phyloP scores from a whole-genome alignment of 2,797 vertebrate genomes.

The Garrulus glandarius region DNA sequence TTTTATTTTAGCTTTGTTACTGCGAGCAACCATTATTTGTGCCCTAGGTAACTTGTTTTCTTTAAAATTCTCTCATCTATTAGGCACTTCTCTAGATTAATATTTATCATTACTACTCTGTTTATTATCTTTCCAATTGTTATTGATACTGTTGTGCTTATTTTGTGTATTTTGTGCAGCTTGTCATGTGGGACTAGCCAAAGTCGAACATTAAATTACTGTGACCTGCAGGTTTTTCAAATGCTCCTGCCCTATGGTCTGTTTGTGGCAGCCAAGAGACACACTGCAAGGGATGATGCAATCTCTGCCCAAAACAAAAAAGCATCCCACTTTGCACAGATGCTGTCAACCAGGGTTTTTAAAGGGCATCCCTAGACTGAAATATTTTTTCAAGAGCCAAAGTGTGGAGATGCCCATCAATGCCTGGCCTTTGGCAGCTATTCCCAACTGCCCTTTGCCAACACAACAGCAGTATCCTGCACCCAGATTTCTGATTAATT shows the following conservation, averaged over 20 bases:
- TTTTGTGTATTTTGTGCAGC: not conserved
- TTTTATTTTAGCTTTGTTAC: not conserved
- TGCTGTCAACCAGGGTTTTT: not conserved
- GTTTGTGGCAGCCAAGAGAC: rapidly evolving
- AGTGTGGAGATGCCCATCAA: not conserved
- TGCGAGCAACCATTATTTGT: not conserved
- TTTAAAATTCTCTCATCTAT: not conserved
- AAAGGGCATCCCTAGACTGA: not conserved
- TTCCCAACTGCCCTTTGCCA: not conserved
- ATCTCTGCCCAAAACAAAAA: not conserved
- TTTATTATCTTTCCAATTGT: not conserved
- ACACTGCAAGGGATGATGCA: not conserved
- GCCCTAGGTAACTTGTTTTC: not conserved
- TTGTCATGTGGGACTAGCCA: not conserved
- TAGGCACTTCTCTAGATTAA: not conserved
- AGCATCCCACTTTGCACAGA: not conserved
- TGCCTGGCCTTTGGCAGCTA: not conserved
- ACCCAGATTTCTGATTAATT: slow-evolving; percentile 24
- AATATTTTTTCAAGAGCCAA: not conserved
- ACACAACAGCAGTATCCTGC: not conserved
- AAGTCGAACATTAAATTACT: not conserved
- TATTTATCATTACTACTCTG: not conserved
- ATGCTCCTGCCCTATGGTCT: not conserved
- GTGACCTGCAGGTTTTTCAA: not conserved
- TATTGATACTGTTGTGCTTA: not conserved